Base-by-base conservation (phyloP, 1,140 invertebrate species). In the Macrotrachela quadricornifera region DNA sequence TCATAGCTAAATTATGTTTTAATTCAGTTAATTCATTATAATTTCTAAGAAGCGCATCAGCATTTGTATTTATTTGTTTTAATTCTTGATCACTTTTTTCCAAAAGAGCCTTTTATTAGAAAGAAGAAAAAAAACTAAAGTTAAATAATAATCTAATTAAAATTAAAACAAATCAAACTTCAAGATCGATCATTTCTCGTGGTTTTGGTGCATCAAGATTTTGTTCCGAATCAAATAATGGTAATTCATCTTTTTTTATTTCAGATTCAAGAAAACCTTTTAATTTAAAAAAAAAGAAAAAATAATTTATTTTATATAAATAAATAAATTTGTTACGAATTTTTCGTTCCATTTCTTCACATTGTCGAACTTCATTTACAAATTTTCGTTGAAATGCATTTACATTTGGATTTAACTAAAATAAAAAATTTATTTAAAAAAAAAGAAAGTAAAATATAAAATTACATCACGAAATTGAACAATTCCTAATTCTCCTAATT, bases 121-220 rank as follows among this genome's bases (percentile, higher is more conserved):
- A 30, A 30, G 3, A 4, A 30, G 21, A 30, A 30, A 30, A 30
- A 30, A 2, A 30, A 30, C 8, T 8, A 2, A 8, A 30, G 8
- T 30, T 30, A 4, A 4, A 8, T 30, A 30, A 4, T 4, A 30
- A 30, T 30, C n/a, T n/a, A n/a, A n/a, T n/a, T n/a, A n/a, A n/a
- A n/a, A n/a, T n/a, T n/a, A n/a, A n/a, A n/a, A n/a, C n/a, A n/a
- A 30, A 30, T 30, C 8, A 4, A 4, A 85, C 83, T 77, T 92
- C 87, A 55, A 94, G 73, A 70, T 94, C 83, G 60, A 92, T 92
- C 69, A 95, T 94, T 72, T 92, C 90, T 55, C 87, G 77, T 10
- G 91, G 87, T 65, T 85, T 87, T 8, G 91, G 91, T 11, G 90
- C 90, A 60, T 85, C 90, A 50, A 85, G 77, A 59, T 91, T 85